Base-by-base conservation (phyloP, 2,113 vertebrate species). In the Chrysemys picta region DNA sequence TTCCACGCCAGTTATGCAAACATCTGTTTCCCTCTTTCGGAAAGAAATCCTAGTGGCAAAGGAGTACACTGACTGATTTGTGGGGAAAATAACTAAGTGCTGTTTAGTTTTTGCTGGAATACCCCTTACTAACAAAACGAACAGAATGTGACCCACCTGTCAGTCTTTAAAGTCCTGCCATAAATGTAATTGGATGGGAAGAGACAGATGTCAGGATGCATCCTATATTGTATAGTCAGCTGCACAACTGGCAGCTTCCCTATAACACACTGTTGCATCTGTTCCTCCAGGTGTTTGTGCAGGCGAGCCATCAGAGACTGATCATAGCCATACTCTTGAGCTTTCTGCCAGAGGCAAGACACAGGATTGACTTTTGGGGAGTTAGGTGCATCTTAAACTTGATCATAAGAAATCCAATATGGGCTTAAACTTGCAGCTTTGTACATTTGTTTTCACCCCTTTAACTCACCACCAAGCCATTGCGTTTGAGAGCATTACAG, bases 151-250 rank as follows among this genome's bases (percentile, higher is more conserved):
- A 89, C 98, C 29, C 92, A 99, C 99, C 29, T 95, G 89, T 98
- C 98, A 9, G 98, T 99, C 75, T 96, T 98, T 9, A 99, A 94
- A 52, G 29, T 90, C 25, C 75, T 98, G 72, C 97, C 96, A 82
- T 99, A 99, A 56, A 99, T 87, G 2, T 99, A 98, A 25, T 93
- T 98, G 80, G 99, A 98, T 4, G 99, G 99, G 91, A 99, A 99
- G 93, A 98, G 96, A 80, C 99, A 99, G 94, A 99, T 99, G 85
- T 99, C 98, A 0, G 99, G 99, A 87, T 99, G 99, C 99, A 99
- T 99, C 75, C 99, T 96, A 95, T 99, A 99, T 96, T 99, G 99
- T 10, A 97, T 10, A 0, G 97, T 98, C 19, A 99, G 98, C 96
- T 99, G 98, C 75, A 98, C 10, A 2, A 99, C 72, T 0, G 98